Evolutionary conservation across 2,888 invertebrate species (phyloP).

Genomic region (Elaeidobius kamerunicus): DNA sequence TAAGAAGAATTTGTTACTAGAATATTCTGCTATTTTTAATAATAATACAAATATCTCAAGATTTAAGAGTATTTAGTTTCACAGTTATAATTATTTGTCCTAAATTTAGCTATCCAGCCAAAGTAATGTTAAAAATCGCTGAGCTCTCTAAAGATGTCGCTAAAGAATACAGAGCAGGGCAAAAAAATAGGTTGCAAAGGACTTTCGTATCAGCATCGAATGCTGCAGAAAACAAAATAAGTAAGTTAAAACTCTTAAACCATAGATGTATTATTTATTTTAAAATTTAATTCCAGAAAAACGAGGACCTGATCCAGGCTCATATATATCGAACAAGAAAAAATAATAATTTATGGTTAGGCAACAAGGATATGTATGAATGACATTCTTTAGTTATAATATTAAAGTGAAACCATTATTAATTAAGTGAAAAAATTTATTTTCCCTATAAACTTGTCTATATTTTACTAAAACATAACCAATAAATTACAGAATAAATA

Average conservation of each 20-base stretch:
- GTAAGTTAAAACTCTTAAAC: conserved; percentile 39
- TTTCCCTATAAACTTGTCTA: no score
- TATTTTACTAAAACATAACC: no score
- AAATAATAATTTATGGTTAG: conserved; percentile 8
- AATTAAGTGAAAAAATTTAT: no score
- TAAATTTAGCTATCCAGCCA: conserved; percentile 68
- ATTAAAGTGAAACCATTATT: no score
- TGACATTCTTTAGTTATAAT: no score
- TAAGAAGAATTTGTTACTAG: no score
- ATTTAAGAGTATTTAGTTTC: no score
- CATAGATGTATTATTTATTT: no score
- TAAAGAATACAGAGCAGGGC: conserved; percentile 62
- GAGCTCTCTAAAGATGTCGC: conserved; percentile 73
- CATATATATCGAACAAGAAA: conserved; percentile 17
- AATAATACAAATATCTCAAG: no score
- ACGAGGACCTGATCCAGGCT: conserved; percentile 37
- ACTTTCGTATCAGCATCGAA: conserved; percentile 65
- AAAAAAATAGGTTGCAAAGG: conserved; percentile 57
- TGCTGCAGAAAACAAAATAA: conserved; percentile 56
- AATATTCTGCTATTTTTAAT: no score
- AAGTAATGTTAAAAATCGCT: conserved; percentile 76
- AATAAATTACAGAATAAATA: no score
- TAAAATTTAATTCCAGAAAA: conserved; percentile 33
- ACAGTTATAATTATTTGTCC: background rate
- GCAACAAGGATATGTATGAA: no score